Percentiles rank a stretch among this genome's conserved stretches.
phyloP scores from a whole-genome alignment of 2,113 vertebrate genomes.

The Mus pahari region DNA sequence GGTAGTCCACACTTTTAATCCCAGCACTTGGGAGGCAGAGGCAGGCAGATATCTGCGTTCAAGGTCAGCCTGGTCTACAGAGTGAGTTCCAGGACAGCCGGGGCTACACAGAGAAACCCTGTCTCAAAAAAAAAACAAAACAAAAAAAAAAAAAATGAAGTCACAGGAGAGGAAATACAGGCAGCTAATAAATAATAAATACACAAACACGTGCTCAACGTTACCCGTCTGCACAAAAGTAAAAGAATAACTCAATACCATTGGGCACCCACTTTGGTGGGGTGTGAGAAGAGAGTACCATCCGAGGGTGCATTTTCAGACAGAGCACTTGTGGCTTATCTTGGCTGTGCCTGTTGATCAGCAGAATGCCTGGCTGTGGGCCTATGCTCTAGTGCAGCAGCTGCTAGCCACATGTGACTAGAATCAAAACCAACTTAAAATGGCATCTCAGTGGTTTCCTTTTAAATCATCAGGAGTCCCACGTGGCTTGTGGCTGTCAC shows the following conservation, averaged over 20 bases:
- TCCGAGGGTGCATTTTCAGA: not conserved
- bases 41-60: no score
- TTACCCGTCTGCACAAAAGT: not conserved
- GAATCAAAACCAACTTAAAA: not conserved
- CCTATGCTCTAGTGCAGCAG: not conserved
- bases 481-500: not conserved
- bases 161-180: not conserved
- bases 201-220: not conserved
- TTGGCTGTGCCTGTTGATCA: not conserved
- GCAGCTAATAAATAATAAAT: not conserved
- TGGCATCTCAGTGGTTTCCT: not conserved
- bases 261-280: not conserved
- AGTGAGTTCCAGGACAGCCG: no score
- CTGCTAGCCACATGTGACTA: not conserved
- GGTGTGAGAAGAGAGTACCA: not conserved
- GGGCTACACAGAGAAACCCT: no score
- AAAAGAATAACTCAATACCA: not conserved
- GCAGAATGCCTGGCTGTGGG: not conserved
- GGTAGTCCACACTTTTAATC: no score
- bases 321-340: not conserved
- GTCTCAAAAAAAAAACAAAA: no score
- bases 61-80: no score
- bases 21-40: no score
- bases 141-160: not conserved
- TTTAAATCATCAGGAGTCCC: not conserved